A percentile compares a stretch with the other conserved stretches of the same genome.
These are phyloP conservation scores for Ricordea florida DNA, from an alignment of 92 coral and sea anemone species.

Conservation along the genomic window DNA sequence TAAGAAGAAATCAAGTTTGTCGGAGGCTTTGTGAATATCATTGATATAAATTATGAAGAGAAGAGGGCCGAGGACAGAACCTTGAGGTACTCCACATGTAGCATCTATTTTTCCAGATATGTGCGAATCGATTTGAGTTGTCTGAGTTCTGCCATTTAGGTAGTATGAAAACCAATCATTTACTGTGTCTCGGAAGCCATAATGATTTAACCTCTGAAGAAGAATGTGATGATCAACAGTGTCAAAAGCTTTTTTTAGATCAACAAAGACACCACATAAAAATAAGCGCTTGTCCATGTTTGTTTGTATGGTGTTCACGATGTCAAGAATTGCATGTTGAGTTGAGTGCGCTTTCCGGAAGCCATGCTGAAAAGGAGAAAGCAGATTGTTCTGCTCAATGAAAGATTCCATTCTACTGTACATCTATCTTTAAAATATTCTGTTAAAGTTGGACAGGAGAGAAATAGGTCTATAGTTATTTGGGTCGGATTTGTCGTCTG, in stretches of 20 bases:
- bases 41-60: conserved; percentile 31
- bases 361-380: conserved; percentile 36
- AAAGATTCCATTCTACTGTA: conserved; percentile 28
- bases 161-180: conserved; percentile 50
- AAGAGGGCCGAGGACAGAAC: conserved; percentile 47
- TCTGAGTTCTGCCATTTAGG: conserved; percentile 17
- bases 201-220: no score
- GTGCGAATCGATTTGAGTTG: conserved; percentile 25
- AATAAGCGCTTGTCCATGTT: conserved; percentile 33
- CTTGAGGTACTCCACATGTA: conserved; percentile 46
- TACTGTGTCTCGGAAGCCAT: no score
- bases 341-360: conserved; percentile 52
- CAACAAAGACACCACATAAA: conserved; percentile 25
- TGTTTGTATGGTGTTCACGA: conserved; percentile 19
- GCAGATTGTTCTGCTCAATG: conserved; percentile 18
- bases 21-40: conserved; percentile 22
- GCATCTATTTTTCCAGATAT: conserved; percentile 8
- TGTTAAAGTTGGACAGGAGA: conserved; percentile 28
- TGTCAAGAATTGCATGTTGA: conserved; percentile 55
- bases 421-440: conserved; percentile 44
- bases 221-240: no score
- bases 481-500: conserved; percentile 42
- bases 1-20: conserved; percentile 5
- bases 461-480: conserved; percentile 38
- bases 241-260: no score